Base-by-base conservation (phyloP, 2,113 vertebrate species). In the Rhinoderma darwinii region DNA sequence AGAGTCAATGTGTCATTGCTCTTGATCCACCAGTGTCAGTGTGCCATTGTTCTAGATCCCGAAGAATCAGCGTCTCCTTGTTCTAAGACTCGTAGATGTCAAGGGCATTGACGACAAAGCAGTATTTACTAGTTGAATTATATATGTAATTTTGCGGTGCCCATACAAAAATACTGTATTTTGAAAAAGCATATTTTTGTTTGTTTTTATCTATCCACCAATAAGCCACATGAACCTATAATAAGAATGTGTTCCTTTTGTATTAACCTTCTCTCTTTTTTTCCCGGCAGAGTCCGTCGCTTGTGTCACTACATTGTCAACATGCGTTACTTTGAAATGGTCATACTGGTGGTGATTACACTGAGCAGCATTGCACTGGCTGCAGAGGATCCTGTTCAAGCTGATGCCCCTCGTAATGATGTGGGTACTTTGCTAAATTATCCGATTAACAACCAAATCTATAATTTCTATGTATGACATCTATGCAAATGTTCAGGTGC, bases 321-420 rank as follows among this genome's bases (percentile, higher is more conserved):
- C 88, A 92, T 98, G 92, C 96, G 95, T 50, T 97, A 99, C 87
- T 99, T 99, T 0, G 98, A 99, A 94, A 98, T 98, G 98, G 97
- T 96, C 86, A 99, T 99, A 91, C 95, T 99, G 1, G 94, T 97
- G 1, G 98, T 99, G 72, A 99, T 99, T 0, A 93, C 96, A 2
- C 96, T 99, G 93, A 99, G 98, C 92, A 99, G 98, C 91, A 97
- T 99, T 0, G 98, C 97, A 80, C 90, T 99, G 92, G 98, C 98
- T 3, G 97, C 98, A 0, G 98, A 99, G 77, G 98, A 99, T 84
- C 98, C 98, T 0, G 98, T 99, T 17, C 94, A 94, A n/a, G 94
- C 97, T 0, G 96, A 98, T 27, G 96, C 97, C 0, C 95, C 95
- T 0, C 94, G 96, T 79, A 99, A 99, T 32, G 96, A 97, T 0